These are phyloP conservation scores for Sinotaia quadrata DNA, from an alignment of 2,888 invertebrate species.

Conservation along the genomic window DNA sequence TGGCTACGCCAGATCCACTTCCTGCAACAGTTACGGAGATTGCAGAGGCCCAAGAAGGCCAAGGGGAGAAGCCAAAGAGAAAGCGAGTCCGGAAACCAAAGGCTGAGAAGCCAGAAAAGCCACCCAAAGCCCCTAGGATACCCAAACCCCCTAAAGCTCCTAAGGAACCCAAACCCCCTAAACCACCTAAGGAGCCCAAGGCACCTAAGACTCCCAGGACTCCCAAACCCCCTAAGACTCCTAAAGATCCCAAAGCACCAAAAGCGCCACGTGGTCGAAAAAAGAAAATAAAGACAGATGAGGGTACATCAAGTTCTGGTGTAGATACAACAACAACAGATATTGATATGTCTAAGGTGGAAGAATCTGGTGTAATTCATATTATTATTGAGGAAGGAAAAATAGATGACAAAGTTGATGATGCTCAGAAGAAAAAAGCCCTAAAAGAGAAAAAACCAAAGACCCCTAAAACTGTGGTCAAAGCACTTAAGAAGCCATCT, in stretches of 20 bases:
- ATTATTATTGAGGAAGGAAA: slow-evolving; percentile 17
- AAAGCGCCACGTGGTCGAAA: slow-evolving; percentile 42
- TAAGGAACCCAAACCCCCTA: slow-evolving; percentile 42
- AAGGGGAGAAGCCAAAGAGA: slow-evolving; percentile 48
- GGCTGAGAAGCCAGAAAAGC: slow-evolving; percentile 28
- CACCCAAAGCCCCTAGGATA: slow-evolving; percentile 37
- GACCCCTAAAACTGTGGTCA: slow-evolving; percentile 37
- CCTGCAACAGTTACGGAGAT: slow-evolving; percentile 56
- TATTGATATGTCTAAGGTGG: slow-evolving; percentile 18
- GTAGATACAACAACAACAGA: slow-evolving; percentile 12
- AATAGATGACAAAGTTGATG: slow-evolving; percentile 22
- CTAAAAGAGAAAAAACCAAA: slow-evolving; percentile 48
- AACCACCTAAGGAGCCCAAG: slow-evolving; percentile 46
- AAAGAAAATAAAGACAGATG: slow-evolving; percentile 41
- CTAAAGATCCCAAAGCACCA: slow-evolving; percentile 39
- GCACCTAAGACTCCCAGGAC: slow-evolving; percentile 39
- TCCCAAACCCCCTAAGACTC: slow-evolving; percentile 35
- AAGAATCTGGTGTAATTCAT: slow-evolving; percentile 16
- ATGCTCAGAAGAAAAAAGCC: slow-evolving; percentile 37
- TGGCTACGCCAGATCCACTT: slow-evolving; percentile 43
- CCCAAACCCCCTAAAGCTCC: slow-evolving; percentile 37
- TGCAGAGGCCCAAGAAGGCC: slow-evolving; percentile 38
- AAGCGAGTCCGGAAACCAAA: slow-evolving; percentile 44
- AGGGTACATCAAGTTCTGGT: slow-evolving; percentile 8
- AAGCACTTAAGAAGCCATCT: slow-evolving; percentile 36